phyloP scores from a whole-genome alignment of 2,113 vertebrate genomes.

The Onychorhynchus coronatus region DNA sequence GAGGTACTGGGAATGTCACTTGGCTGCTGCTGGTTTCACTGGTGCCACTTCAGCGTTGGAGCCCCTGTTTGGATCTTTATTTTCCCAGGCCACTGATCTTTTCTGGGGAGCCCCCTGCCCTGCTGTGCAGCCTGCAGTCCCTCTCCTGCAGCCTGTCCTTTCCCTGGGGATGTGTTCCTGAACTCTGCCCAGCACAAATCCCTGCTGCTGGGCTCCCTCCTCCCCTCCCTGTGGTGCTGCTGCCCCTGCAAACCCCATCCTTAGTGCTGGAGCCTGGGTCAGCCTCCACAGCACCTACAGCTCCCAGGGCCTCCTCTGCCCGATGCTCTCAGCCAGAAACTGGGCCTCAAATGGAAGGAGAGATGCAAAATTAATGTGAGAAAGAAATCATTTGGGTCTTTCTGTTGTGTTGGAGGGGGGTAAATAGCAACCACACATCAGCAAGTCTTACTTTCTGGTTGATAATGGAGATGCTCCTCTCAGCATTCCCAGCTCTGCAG shows the following conservation, averaged over 20 bases:
- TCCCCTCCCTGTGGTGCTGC: not conserved
- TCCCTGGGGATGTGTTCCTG: fast-evolving
- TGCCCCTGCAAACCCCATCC: not conserved
- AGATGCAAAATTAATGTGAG: not conserved
- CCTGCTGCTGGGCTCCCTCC: not conserved
- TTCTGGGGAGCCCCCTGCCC: no score
- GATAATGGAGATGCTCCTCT: fast-evolving
- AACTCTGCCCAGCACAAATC: not conserved
- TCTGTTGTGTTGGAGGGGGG: not conserved
- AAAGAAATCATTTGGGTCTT: not conserved
- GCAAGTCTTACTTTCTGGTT: not conserved
- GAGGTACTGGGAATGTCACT: fast-evolving
- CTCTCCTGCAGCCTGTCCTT: not conserved
- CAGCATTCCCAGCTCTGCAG: fast-evolving
- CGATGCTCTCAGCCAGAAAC: not conserved
- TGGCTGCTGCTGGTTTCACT: not conserved
- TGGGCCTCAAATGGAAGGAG: not conserved
- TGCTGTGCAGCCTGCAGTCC: not conserved
- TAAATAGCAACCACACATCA: not conserved
- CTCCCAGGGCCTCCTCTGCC: not conserved
- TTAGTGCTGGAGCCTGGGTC: not conserved
- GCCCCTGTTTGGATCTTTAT: fast-evolving
- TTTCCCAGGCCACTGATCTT: not conserved
- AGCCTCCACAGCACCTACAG: not conserved
- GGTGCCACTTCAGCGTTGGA: fast-evolving